Base-by-base conservation (phyloP, 2,888 invertebrate species). In the Orthosia gracilis region DNA sequence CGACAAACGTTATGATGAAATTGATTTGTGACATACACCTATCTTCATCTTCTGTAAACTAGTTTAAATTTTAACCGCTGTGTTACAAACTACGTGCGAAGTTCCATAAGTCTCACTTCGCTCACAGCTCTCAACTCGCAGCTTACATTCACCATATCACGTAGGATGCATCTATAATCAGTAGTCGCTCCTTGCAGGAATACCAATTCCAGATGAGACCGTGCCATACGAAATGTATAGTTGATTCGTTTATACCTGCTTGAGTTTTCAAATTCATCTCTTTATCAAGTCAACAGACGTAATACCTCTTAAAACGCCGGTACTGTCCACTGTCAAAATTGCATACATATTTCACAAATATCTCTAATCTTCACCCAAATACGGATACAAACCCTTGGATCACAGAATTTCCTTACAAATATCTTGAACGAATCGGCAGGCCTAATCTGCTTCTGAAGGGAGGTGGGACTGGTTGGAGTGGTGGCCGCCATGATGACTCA, bases 91-190 rank as follows among this genome's bases (percentile, higher is more conserved):
- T 26, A 23, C n/a, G 26, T 15, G 4, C 17, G 49, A n/a, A 47
- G 54, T 47, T 23, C 26, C 0, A 31, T 4, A 31, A 31, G 31
- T 31, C 31, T 31, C 55, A 76, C 15, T 21, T 13, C 7, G 15
- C 47, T 21, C 13, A 4, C 31, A 31, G 31, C 31, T 31, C 26
- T n/a, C n/a, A n/a, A n/a, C n/a, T n/a, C n/a, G 26, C 26, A 3
- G 15, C 18, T 62, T 17, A 47, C 23, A 71, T 71, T 69, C 69
- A 47, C 64, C 57, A 61, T 49, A 63, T 73, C 87, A 87, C 87
- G 85, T 83, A 65, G 73, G 64, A 79, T 87, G 84, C 88, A 89
- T 89, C 86, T 83, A 85, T 83, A 85, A 84, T 58, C 49, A 78
- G 21, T 70, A 57, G 62, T 63, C 23, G 59, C 63, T 67, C 64